These are phyloP conservation scores for Andrena cerasifolii DNA, from an alignment of 1,140 invertebrate species.

Conservation along the genomic window DNA sequence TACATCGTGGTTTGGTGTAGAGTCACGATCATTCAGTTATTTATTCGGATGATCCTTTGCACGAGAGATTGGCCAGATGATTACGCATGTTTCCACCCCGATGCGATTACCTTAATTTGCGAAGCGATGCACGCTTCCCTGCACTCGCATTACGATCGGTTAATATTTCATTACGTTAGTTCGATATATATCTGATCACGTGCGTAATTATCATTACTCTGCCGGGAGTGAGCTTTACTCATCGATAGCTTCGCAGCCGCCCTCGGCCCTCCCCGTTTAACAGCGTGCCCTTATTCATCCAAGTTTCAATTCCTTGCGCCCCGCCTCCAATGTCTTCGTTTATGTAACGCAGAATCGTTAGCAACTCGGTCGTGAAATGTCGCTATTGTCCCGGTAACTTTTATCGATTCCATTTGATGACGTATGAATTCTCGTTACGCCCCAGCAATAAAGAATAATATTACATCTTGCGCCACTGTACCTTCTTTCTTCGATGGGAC, in stretches of 20 bases:
- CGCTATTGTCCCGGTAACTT: constrained; percentile 7
- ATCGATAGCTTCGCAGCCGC: background rate
- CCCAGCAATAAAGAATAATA: background rate
- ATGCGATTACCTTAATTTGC: background rate
- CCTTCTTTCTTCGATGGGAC: too few relatives aligned
- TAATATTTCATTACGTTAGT: background rate
- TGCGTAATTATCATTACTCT: background rate
- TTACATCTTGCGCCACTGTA: too few relatives aligned
- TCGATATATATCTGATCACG: background rate
- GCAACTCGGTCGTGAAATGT: constrained; percentile 7
- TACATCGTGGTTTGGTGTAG: too few relatives aligned
- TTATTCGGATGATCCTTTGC: too few relatives aligned
- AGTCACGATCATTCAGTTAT: too few relatives aligned
- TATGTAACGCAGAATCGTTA: background rate
- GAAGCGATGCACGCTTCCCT: background rate
- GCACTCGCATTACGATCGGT: background rate
- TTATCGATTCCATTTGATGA: background rate
- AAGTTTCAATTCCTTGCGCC: background rate
- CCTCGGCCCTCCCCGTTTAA: background rate
- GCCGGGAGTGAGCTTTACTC: too few relatives aligned
- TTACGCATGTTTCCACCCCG: background rate
- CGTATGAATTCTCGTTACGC: background rate
- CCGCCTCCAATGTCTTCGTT: background rate
- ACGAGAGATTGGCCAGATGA: background rate
- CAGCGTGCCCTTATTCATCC: too few relatives aligned